Conservation (phyloP, 2,797 vertebrate species). For the Cacajao melanocephalus region DNA sequence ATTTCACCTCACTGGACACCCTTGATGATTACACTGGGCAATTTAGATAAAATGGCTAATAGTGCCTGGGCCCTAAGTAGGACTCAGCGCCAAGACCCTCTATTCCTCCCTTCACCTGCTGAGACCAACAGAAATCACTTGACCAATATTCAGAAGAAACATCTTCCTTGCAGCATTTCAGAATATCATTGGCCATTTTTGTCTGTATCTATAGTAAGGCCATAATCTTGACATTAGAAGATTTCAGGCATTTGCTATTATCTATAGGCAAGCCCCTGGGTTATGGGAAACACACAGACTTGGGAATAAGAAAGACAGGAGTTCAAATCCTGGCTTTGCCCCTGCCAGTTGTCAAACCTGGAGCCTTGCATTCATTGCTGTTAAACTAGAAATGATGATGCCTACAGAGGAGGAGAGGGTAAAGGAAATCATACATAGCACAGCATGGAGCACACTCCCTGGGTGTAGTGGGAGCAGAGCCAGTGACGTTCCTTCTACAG, state of each 20-base stretch:
- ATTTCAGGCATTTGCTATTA: background rate
- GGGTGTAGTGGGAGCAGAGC: background rate
- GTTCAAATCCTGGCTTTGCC: background rate
- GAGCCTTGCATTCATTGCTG: background rate
- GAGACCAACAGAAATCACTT: background rate
- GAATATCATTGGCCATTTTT: background rate
- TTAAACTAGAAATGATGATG: background rate
- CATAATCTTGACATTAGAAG: background rate
- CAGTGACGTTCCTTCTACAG: background rate
- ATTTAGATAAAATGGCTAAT: background rate
- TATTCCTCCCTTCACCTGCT: background rate
- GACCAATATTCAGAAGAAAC: background rate
- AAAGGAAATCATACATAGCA: background rate
- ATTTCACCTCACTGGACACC: background rate
- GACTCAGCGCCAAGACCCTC: background rate
- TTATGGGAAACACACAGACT: background rate
- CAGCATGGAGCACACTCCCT: background rate
- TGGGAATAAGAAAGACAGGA: background rate
- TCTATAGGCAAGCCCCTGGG: background rate
- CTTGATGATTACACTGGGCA: background rate
- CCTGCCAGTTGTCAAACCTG: background rate
- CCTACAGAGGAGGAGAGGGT: background rate
- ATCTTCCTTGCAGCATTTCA: background rate
- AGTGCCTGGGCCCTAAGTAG: background rate
- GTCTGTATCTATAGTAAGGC: background rate